Base-by-base conservation (phyloP, 2,797 vertebrate species). In the Nyctibius grandis region DNA sequence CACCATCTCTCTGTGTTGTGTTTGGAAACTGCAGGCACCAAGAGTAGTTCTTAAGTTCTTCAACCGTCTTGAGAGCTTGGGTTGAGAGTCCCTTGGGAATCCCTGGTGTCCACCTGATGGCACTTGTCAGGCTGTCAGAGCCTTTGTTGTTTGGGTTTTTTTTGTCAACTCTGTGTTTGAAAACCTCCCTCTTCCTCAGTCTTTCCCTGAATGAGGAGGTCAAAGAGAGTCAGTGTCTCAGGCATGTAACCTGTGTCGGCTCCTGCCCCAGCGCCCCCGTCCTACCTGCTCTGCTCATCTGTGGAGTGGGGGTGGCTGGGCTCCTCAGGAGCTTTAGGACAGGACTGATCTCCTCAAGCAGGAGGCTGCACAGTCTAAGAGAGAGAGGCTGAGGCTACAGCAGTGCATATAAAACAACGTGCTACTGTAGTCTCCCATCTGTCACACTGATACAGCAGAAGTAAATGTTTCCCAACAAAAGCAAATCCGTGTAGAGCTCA, bases 381-480 rank as follows among this genome's bases (percentile, higher is more conserved):
- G 57, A 80, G 34, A 54, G 56, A 70, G 60, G n/a, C 48, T 88
- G 79, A 78, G 65, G 56, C 57, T 74, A 59, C 67, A 89, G 67
- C 57, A 91, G 33, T 54, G 42, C 47, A 44, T 54, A n/a, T 40
- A 65, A 76, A 93, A 25, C 47, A 44, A 70, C 9, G 1, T 95
- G 84, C 63, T 91, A 5, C 50, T 80, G 36, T 83, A 85, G 78
- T 64, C 26, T 61, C n/a, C 82, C 88, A 75, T 89, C 72, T 96
- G 65, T 88, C 82, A 92, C 75, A 53, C 29, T 74, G 87, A 88
- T 89, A 60, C 26, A 85, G 57, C 79, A 68, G 51, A 93, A 92
- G 23, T 76, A 67, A 63, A 60, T 89, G 75, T 91, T 95, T 89
- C 68, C 36, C 83, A 53, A 78, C 82, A 85, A 91, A 93, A 92